These are phyloP conservation scores for Cataglyphis livida DNA, from an alignment of 2,888 invertebrate species.

Conservation along the genomic window DNA sequence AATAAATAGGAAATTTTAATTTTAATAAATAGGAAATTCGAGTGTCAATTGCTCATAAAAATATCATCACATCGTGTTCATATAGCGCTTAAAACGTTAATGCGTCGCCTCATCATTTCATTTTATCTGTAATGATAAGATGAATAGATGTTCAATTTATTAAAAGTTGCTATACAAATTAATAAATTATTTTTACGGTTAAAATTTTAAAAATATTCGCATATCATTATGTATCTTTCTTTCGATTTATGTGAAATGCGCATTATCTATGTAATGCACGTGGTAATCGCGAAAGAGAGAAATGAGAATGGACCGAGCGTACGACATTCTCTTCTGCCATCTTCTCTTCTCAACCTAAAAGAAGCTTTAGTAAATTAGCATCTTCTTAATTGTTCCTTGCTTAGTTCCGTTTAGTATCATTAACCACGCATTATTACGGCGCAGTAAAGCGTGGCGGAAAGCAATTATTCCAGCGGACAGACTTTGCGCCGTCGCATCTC, in stretches of 20 bases:
- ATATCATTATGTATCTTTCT: background rate
- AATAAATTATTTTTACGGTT: background rate
- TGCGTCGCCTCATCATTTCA: conserved; percentile 41
- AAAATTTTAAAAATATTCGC: background rate
- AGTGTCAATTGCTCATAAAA: conserved; percentile 33
- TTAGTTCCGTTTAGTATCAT: conserved; percentile 61
- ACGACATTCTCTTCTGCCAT: conserved; percentile 16
- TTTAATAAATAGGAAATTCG: conserved; percentile 27
- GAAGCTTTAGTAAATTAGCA: conserved; percentile 69
- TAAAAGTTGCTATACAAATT: background rate
- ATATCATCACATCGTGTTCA: conserved; percentile 32
- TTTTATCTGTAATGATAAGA: conserved; percentile 27
- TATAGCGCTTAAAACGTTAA: conserved; percentile 36
- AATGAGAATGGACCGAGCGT: conserved; percentile 22
- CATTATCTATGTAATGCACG: background rate
- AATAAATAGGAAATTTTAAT: conserved; percentile 40
- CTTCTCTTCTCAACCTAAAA: background rate
- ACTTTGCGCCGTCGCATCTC: conserved; percentile 11
- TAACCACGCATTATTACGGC: conserved; percentile 63
- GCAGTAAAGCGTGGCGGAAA: conserved; percentile 66
- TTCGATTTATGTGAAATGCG: background rate
- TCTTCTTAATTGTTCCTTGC: conserved; percentile 67
- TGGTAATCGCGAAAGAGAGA: conserved; percentile 10
- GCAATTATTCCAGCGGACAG: conserved; percentile 64
- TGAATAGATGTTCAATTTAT: background rate